Evolutionary conservation across 2,888 invertebrate species (phyloP), one percentile per base, ranked within the genome.

Genomic region (Dasysyrphus albostriatus): DNA sequence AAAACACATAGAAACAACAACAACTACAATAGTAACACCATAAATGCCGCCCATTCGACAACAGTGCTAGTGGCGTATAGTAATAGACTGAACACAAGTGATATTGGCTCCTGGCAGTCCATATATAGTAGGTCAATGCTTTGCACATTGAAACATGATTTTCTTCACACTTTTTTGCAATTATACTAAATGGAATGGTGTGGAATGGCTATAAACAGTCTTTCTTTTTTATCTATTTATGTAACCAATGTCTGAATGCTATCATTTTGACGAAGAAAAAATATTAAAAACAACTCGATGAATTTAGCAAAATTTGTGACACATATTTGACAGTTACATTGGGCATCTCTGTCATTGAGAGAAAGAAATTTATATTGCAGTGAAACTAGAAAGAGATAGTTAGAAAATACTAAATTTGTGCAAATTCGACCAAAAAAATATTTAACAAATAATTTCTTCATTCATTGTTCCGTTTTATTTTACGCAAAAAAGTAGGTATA

Each of bases 351-450:
- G 10, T 78, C 63, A 12, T 9, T 58, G 19, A 9, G 49, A 51
- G 44, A 80, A 39, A 39, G n/a, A 7, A 49, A 44, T 58, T 54
- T 10, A 3, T 14, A 42, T 44, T 37, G 42, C 42, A 24, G n/a
- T 39, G 8, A 67, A 72, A 67, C 16, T 56, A 76, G 61, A 84
- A 76, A 72, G 75, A 61, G 84, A 84, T 24, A 76, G 59, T 72
- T 67, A 7, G 34, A 67, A 84, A 80, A 80, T 80, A 84, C 7
- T 14, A 76, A 61, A 72, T 78, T 63, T 83, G 56, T 63, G 42
- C 59, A 61, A 61, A 58, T 74, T 84, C 61, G 39, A 49, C n/a
- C 59, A 76, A 79, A 65, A 56, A 72, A 74, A 65, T 67, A 67
- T 70, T 80, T 59, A 67, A 73, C 65, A 54, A 54, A 76, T 42